Base-by-base conservation (phyloP, 2,888 invertebrate genomes). In the Candidula unifasciata region DNA sequence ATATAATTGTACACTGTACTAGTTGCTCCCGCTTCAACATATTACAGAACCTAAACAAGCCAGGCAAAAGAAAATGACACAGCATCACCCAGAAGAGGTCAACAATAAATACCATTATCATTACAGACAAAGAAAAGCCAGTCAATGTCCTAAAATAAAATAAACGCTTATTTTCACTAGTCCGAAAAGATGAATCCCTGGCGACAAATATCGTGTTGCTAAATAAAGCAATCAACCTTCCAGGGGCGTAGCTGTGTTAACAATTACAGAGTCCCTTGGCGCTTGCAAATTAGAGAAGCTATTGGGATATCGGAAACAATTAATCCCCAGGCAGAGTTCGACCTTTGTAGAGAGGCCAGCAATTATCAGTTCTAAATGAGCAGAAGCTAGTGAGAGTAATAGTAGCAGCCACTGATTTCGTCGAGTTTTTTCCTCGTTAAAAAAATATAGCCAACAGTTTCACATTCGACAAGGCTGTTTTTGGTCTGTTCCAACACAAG, bases 171-270 rank as follows among this genome's bases (percentile, higher is more conserved):
- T 64, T 64, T 78, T 60, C 66, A 64, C 64, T 64, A 5, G 64
- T 8, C 13, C 37, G 60, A 68, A n/a, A 69, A 78, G 27, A 69
- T 68, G 68, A 54, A 80, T 27, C 69, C 68, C 54, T 86, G 85
- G 86, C 80, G 85, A 86, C 86, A 87, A 87, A 87, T 87, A 87
- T 87, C 86, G 86, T 86, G 81, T 84, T 76, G 85, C 78, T 86
- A 86, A 86, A 86, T 85, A 87, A 87, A 86, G 86, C 82, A 82
- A 87, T 87, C 74, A 74, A 74, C 73, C 21, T 21, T 35, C 60
- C 73, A 60, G 24, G 33, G 37, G 44, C 57, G 66, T 35, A 27
- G n/a, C 66, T n/a, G 66, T 24, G 27, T 37, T 37, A 44, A 69
- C 82, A 82, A 82, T 82, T 82, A 80, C 57, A 82, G 54, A n/a